Percentiles rank a stretch among this genome's conserved stretches.
These are phyloP conservation scores for Staurois parvus DNA, from an alignment of 2,797 vertebrate species.

Conservation along the genomic window DNA sequence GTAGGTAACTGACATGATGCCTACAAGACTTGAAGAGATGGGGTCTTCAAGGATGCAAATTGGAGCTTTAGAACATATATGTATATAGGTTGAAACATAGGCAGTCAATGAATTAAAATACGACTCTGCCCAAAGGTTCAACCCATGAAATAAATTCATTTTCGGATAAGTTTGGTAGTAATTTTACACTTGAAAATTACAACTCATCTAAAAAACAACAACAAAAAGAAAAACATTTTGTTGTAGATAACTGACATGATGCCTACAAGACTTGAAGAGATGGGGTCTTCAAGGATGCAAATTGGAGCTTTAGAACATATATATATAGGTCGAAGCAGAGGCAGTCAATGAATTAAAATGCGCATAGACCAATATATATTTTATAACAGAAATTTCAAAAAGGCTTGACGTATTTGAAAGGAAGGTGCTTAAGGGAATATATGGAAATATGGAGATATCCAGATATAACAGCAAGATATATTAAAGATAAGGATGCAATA, in stretches of 20 bases:
- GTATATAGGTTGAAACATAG: not conserved
- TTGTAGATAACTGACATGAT: not conserved
- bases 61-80: not conserved
- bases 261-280: not conserved
- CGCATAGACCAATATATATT: not conserved
- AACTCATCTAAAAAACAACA: not conserved
- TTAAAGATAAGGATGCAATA: not conserved
- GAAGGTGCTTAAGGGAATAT: not conserved
- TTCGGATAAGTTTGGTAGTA: not conserved
- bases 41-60: not conserved
- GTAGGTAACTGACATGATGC: no score
- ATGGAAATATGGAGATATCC: not conserved
- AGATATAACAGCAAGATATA: not conserved
- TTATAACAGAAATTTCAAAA: not conserved
- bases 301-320: not conserved
- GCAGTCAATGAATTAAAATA: not conserved
- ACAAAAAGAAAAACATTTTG: not conserved
- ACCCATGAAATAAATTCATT: not conserved
- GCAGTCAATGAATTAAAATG: not conserved
- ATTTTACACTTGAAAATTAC: not conserved
- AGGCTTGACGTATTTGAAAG: not conserved
- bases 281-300: not conserved
- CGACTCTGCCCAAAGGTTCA: no score
- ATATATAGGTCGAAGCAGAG: not conserved
- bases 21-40: not conserved